Base-by-base conservation (phyloP, 2,113 vertebrate species). In the Nanger granti region DNA sequence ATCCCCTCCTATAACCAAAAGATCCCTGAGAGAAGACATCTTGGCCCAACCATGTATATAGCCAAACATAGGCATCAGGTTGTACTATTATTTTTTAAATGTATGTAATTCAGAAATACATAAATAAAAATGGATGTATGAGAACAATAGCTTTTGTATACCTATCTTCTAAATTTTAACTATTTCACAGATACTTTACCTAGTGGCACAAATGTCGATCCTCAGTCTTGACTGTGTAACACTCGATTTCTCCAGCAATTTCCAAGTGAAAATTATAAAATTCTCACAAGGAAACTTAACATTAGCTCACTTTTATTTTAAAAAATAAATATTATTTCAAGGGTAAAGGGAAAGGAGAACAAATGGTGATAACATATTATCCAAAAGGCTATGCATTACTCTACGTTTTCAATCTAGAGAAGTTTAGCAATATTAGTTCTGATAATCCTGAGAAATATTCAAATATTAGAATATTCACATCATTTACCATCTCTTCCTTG, bases 261-360 rank as follows among this genome's bases (percentile, higher is more conserved):
- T 94, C 86, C 93, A 93, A 90, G 57, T 83, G 31, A 37, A 20
- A 94, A 82, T 87, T 17, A 95, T 37, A 66, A 95, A 86, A 52
- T 91, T 80, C 59, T 95, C 55, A 96, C 47, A 60, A 83, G 41
- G 60, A 86, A 91, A 90, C 8, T 84, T 89, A 93, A 84, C 31
- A 73, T 60, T 86, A 95, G 79, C 7, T 85, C 41, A 82, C 11
- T 93, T 89, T 94, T 44, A 84, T 87, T 60, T 89, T 5, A 28
- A 89, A 97, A 95, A 84, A 34, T 11, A 85, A 80, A 17, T 64
- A 91, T 31, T 66, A 91, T 76, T 66, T 91, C 73, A 88, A 94
- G 86, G 18, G 41, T 37, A 26, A 89, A 85, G 62, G 12, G 12
- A 92, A 97, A 93, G 60, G 14, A 91, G 52, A 94, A 17, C 54